Conservation (phyloP, 2,888 invertebrate species). For the Eilema sororculum region DNA sequence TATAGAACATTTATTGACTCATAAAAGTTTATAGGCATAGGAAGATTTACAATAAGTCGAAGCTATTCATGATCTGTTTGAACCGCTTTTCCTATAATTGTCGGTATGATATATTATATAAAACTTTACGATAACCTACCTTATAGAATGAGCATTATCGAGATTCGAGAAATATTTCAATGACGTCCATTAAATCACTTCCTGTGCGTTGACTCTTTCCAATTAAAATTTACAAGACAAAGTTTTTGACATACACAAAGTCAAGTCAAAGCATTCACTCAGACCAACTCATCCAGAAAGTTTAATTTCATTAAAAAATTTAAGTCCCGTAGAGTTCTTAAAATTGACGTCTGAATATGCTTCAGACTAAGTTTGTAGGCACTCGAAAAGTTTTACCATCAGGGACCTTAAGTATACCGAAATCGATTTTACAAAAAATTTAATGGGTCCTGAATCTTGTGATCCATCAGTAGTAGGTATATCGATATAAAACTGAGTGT, state of each 20-base stretch:
- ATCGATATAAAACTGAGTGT: neutral
- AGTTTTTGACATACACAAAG: slow-evolving; percentile 4
- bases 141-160: neutral
- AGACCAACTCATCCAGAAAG: neutral
- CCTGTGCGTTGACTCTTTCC: neutral
- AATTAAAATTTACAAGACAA: slow-evolving; percentile 4
- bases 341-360: neutral
- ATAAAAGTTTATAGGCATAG: neutral
- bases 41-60: neutral
- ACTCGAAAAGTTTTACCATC: neutral
- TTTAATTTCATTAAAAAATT: neutral
- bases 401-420: neutral
- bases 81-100: neutral
- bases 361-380: neutral
- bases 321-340: neutral
- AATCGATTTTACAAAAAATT: neutral
- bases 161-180: neutral
- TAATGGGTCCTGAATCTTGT: neutral
- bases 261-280: neutral
- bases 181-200: neutral
- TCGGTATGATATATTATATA: neutral
- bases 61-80: neutral
- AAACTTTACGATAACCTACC: too few species aligned
- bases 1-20: neutral
- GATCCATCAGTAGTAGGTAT: neutral